Evolutionary conservation across 2,888 invertebrate species (phyloP), one percentile per base, ranked within the genome.

Genomic region (Himalopsyche anomala): DNA sequence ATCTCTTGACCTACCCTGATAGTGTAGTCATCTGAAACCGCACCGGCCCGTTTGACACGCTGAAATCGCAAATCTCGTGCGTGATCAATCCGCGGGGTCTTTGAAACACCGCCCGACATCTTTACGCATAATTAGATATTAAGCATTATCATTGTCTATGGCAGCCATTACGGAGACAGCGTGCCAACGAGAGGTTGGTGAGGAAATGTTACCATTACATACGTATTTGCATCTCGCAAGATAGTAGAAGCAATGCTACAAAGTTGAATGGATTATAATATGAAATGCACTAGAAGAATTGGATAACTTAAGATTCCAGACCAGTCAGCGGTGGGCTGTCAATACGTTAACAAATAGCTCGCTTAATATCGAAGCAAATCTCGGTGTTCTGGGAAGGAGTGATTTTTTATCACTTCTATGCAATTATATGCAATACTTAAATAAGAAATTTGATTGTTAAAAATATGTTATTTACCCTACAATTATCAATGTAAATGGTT

Each of bases 121-220:
- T 62, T 62, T 62, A 62, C 62, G 62, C 62, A 28, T 62, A 62
- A 62, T 62, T 62, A 62, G 62, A 28, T 28, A 62, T 62, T 62
- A 62, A 62, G 19, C 62, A 62, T 62, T 62, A 62, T 62, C 28
- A 62, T 62, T 62, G 62, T 62, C 62, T 19, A 28, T 62, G 62
- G 5, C 62, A 11, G 19, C 28, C 62, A 19, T 19, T 56, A 62
- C 19, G 19, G 62, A 8, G 62, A 62, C 62, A 62, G 62, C 62
- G 62, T 62, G 62, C 62, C 62, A 62, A 62, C 62, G 62, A 62
- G 62, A 62, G 28, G 19, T 19, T 19, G 11, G 28, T 5, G 28
- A 19, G 11, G 62, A 62, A 62, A 62, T 19, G 19, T 19, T 11
- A 15, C 62, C 62, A 62, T 62, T 19, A 62, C 62, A 28, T 19